phyloP scores from a whole-genome alignment of 2,797 vertebrate species.

The Morelia viridis region DNA sequence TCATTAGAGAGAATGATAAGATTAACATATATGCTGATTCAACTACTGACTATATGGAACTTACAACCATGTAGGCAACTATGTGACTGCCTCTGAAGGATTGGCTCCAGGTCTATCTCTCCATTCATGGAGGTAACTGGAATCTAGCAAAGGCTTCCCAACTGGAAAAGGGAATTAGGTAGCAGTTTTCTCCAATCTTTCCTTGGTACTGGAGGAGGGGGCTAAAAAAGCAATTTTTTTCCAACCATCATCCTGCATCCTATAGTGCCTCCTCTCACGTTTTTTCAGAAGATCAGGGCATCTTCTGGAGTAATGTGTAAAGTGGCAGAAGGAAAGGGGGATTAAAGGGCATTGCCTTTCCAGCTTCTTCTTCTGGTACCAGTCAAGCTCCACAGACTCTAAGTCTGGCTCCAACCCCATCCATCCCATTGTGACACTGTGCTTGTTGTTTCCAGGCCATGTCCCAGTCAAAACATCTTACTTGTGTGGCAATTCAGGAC shows the following conservation, averaged over 20 bases:
- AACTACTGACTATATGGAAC: not conserved
- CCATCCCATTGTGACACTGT: not conserved
- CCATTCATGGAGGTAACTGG: not conserved
- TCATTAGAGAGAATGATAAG: not conserved
- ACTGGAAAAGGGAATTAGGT: not conserved
- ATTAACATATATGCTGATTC: not conserved
- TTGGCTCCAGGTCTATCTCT: not conserved
- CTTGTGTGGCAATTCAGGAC: conserved; percentile 88
- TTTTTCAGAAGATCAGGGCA: not conserved
- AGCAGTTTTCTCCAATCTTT: not conserved
- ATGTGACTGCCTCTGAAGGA: not conserved
- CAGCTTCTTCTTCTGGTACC: not conserved
- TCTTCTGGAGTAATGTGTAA: too few species aligned
- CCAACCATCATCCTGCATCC: not conserved
- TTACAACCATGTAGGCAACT: not conserved
- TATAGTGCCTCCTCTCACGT: not conserved
- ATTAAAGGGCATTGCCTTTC: not conserved
- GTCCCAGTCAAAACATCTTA: conserved; percentile 63
- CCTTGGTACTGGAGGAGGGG: not conserved
- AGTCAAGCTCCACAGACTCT: not conserved
- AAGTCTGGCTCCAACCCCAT: not conserved
- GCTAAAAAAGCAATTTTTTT: not conserved
- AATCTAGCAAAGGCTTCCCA: not conserved
- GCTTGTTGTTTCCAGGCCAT: not conserved
- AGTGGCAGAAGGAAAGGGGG: not conserved